Conservation (phyloP, 2,888 invertebrate species). For the Ennomos quercinarius region DNA sequence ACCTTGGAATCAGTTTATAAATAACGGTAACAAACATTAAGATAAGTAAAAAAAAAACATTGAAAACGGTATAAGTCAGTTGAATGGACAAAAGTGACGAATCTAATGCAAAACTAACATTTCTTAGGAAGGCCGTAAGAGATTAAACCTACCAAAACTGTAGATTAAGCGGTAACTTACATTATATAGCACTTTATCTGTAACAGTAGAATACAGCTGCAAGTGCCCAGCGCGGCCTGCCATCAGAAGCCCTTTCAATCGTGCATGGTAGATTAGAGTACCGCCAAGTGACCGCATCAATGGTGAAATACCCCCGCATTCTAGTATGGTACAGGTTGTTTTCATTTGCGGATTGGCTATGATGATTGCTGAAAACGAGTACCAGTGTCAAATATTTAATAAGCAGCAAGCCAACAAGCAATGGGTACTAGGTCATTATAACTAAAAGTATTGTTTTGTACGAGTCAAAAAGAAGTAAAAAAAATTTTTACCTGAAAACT, state of each 20-base stretch:
- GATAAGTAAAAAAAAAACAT: too few species aligned
- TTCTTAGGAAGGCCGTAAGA: background rate
- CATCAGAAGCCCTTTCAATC: constrained; percentile 65
- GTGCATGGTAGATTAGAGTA: constrained; percentile 62
- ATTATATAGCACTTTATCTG: constrained; percentile 78
- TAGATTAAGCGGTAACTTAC: constrained; percentile 54
- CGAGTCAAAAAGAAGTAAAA: too few species aligned
- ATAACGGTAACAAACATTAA: too few species aligned
- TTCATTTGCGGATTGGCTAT: constrained; percentile 71
- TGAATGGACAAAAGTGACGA: too few species aligned
- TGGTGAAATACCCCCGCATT: constrained; percentile 76
- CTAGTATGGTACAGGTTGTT: constrained; percentile 70
- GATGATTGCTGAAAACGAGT: constrained; percentile 66
- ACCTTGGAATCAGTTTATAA: too few species aligned
- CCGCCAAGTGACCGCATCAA: constrained; percentile 62
- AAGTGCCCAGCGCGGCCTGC: constrained; percentile 75
- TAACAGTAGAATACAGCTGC: constrained; percentile 73
- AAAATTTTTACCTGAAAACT: too few species aligned
- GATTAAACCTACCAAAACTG: background rate
- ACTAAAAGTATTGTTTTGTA: too few species aligned
- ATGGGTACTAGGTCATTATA: background rate
- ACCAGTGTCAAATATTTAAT: background rate
- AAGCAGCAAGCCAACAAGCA: background rate
- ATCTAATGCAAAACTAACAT: too few species aligned
- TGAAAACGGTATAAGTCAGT: too few species aligned